These are phyloP conservation scores for Dolichotis patagonum DNA, from an alignment of 2,113 vertebrate genomes.

Conservation along the genomic window DNA sequence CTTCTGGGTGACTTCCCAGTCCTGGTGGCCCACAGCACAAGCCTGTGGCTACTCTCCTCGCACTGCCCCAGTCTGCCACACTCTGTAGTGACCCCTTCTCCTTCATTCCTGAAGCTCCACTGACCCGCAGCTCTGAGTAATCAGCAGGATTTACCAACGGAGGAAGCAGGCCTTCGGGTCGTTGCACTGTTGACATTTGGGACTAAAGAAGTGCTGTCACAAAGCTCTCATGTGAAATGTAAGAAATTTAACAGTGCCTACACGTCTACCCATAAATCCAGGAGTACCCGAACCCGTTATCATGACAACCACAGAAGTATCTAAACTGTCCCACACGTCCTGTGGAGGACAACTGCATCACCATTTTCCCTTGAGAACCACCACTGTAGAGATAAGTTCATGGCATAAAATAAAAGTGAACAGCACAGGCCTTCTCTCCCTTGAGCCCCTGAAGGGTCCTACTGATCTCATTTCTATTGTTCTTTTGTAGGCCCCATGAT, in stretches of 20 bases:
- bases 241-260: neutral
- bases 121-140: neutral
- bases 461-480: neutral
- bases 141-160: neutral
- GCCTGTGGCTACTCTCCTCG: too few relatives aligned
- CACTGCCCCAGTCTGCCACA: neutral
- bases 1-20: neutral
- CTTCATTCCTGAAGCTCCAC: neutral
- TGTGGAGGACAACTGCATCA: rapidly evolving
- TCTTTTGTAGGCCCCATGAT: neutral
- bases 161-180: neutral
- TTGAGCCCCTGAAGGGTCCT: neutral
- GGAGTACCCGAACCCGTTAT: too few relatives aligned
- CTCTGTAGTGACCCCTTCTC: neutral
- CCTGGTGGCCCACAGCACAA: rapidly evolving
- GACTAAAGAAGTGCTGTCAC: neutral
- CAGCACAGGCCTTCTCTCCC: neutral
- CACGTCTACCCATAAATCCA: too few relatives aligned
- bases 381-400: neutral
- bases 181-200: neutral
- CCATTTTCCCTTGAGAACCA: neutral
- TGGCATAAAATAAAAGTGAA: neutral
- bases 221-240: neutral
- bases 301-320: neutral
- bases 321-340: neutral